Base-by-base conservation (phyloP, 2,113 vertebrate genomes). In the Nipponia nippon region DNA sequence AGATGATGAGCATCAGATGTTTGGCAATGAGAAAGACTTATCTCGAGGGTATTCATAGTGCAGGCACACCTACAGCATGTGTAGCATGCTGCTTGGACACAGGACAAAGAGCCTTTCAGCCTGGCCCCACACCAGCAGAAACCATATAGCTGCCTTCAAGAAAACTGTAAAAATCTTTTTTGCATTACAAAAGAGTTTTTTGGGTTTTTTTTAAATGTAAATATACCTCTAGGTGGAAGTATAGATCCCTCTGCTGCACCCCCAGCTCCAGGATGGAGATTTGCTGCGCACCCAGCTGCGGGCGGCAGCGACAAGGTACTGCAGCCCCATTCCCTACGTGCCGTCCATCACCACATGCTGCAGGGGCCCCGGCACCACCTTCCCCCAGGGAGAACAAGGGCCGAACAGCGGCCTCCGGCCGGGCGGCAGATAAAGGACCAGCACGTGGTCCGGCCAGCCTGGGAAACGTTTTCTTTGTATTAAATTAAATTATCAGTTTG, bases 301-400 rank as follows among this genome's bases (percentile, higher is more conserved):
- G 81, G 91, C 36, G 94, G 97, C 92, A 55, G 85, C 14, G 1
- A 1, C 40, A 10, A 44, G 87, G 95, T 95, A 98, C 92, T 97
- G 96, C 97, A 97, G 94, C 75, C 87, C 65, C 85, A 89, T 83
- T 61, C 70, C 55, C 93, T 98, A 98, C 97, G 97, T 98, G 98
- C 96, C 73, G 90, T 30, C 49, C 66, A 46, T 83, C 98, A 98
- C 96, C 93, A 2, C 23, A n/a, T 32, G 8, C 84, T 11, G 93
- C 73, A 44, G 79, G 34, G 11, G 47, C 63, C 53, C 26, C 73
- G 5, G 83, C 26, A 69, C 90, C 59, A 65, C 50, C 93, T 29
- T 40, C 63, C 58, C 40, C 50, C 6, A 3, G 22, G 71, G n/a
- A 78, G 23, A 84, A 76, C 30, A 67, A 62, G 11, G 5, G 80